phyloP scores from a whole-genome alignment of 37 sponge, comb jelly and placozoan genomes.

The Dysidea cf. avara region DNA sequence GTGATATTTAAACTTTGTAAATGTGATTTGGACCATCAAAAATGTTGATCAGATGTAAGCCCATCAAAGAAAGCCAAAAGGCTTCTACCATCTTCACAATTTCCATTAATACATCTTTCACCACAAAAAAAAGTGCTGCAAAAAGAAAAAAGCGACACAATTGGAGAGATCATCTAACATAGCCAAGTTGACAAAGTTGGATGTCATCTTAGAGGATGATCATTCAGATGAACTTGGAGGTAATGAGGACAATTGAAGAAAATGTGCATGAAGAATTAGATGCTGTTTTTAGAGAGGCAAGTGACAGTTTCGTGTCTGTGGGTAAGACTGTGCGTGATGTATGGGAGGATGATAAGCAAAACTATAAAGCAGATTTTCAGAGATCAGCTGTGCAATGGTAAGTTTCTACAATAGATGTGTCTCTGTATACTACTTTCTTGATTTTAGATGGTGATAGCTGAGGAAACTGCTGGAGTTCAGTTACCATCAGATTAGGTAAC shows the following conservation, averaged over 20 bases:
- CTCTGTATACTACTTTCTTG: neutral
- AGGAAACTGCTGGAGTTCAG: neutral
- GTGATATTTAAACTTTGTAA: no score
- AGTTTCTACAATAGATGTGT: neutral
- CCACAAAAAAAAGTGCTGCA: no score
- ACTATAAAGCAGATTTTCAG: neutral
- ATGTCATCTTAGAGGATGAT: neutral
- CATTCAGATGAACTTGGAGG: constrained; percentile 1
- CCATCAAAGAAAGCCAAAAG: no score
- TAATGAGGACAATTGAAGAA: neutral
- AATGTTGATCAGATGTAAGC: no score
- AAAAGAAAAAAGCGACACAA: no score
- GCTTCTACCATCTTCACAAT: no score
- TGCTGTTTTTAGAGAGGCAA: neutral
- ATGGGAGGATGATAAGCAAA: neutral
- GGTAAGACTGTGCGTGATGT: neutral
- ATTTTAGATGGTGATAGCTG: neutral
- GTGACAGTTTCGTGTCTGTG: neutral
- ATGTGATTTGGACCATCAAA: no score
- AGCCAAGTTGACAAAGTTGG: neutral
- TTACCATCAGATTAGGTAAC: neutral
- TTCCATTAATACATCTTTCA: no score
- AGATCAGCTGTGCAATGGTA: neutral
- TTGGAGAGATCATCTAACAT: no score
- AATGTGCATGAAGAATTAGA: neutral